Percentiles rank a stretch among this genome's conserved stretches.
These are phyloP conservation scores for Cuniculus paca DNA, from an alignment of 2,797 vertebrate species.

Conservation along the genomic window DNA sequence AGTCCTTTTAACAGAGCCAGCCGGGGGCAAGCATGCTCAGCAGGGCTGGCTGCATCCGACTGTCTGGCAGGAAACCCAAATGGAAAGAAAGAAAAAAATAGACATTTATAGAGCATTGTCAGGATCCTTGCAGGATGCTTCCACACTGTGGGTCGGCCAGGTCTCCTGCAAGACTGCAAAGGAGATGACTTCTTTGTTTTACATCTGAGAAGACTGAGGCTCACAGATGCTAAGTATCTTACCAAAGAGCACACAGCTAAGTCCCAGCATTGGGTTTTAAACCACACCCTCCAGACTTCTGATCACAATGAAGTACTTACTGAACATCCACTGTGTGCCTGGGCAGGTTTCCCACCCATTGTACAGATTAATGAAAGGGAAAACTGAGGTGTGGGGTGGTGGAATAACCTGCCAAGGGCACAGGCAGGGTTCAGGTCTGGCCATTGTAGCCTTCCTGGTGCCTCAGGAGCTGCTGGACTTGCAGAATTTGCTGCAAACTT, in stretches of 20 bases:
- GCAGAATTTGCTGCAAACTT: not conserved
- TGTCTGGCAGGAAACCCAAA: not conserved
- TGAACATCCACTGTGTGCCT: not conserved
- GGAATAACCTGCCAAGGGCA: not conserved
- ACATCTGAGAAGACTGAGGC: not conserved
- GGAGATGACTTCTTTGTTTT: not conserved
- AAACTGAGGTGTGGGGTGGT: not conserved
- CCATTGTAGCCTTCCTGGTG: not conserved
- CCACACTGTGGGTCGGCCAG: not conserved
- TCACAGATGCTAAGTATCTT: slow-evolving; percentile 40
- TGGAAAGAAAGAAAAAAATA: not conserved
- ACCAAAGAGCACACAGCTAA: not conserved
- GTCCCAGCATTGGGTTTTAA: not conserved
- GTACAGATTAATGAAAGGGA: not conserved
- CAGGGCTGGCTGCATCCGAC: not conserved
- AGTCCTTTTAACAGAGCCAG: not conserved
- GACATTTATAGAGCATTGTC: not conserved
- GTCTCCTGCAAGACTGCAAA: not conserved
- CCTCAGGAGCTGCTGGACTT: not conserved
- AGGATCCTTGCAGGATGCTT: not conserved
- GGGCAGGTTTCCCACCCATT: not conserved
- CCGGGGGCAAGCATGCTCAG: not conserved
- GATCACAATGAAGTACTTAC: not conserved
- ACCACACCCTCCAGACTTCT: not conserved
- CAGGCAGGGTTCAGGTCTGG: not conserved